Base-by-base conservation (phyloP, 2,113 vertebrate genomes). In the Zosterops pallidus region DNA sequence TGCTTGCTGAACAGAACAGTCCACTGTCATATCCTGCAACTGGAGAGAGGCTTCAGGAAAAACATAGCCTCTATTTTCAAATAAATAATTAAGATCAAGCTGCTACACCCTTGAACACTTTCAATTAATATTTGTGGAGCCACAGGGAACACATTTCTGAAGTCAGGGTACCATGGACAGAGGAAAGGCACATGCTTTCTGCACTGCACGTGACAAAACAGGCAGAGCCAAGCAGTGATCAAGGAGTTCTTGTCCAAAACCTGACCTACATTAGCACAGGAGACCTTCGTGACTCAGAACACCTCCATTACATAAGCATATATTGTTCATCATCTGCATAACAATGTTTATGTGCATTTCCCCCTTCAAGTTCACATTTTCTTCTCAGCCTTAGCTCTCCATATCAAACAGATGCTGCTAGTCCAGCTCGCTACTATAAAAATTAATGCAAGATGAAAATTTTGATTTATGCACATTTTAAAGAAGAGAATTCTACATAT, bases 1-100 rank as follows among this genome's bases (percentile, higher is more conserved):
- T 14, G 78, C 92, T 92, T 59, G 83, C 82, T 78, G 86, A 94
- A 90, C 92, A 52, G 25, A 92, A 74, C 57, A 69, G 86, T 18
- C 29, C 68, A 17, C 53, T 44, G 41, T 39, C 87, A 77, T 55
- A 86, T 57, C 90, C 89, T 92, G 81, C 75, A 90, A 88, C 0
- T 3, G 72, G 14, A 86, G 57, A 92, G 18, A 64, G 65, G 22
- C 37, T 52, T 77, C 37, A 77, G 53, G 87, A 55, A 87, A 87
- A 91, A 77, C n/a, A 47, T 2, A 41, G 37, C 68, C 35, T 72
- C 42, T 74, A 6, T 80, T 59, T 47, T 53, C 90, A 39, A 69
- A 77, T 74, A 82, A 91, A 93, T 64, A 64, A 72, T 68, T 60
- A 52, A 87, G 33, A 76, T 31, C 28, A 52, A 71, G 52, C 50